These are phyloP conservation scores for Chloroceryle aenea DNA, from an alignment of 2,113 vertebrate species.

Conservation along the genomic window DNA sequence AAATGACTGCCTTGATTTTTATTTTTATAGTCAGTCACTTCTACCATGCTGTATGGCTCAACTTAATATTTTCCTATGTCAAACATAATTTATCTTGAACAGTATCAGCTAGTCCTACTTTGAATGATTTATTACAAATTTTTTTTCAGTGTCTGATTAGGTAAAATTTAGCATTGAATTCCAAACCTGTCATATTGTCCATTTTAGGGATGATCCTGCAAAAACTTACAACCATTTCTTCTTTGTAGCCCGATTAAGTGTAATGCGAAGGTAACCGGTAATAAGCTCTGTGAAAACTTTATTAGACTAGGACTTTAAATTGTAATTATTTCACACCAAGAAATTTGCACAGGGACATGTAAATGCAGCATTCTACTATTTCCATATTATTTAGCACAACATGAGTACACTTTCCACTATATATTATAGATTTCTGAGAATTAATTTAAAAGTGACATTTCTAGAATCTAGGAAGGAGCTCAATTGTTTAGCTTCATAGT, in stretches of 20 bases:
- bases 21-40: background rate
- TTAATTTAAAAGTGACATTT: background rate
- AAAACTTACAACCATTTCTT: background rate
- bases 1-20: background rate
- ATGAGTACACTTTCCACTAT: background rate
- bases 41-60: background rate
- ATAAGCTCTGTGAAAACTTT: background rate
- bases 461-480: background rate
- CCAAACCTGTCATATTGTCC: background rate
- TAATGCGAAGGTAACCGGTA: background rate
- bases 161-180: background rate
- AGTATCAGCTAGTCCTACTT: background rate
- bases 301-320: background rate
- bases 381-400: background rate
- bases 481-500: background rate
- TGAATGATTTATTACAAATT: background rate
- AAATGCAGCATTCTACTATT: background rate
- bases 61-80: background rate
- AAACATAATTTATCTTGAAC: background rate
- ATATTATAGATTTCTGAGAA: background rate
- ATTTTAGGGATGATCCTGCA: background rate
- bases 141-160: background rate
- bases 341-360: background rate
- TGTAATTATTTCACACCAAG: background rate
- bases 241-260: background rate